Conservation (phyloP, 2,888 invertebrate genomes). For the Blera fallax region DNA sequence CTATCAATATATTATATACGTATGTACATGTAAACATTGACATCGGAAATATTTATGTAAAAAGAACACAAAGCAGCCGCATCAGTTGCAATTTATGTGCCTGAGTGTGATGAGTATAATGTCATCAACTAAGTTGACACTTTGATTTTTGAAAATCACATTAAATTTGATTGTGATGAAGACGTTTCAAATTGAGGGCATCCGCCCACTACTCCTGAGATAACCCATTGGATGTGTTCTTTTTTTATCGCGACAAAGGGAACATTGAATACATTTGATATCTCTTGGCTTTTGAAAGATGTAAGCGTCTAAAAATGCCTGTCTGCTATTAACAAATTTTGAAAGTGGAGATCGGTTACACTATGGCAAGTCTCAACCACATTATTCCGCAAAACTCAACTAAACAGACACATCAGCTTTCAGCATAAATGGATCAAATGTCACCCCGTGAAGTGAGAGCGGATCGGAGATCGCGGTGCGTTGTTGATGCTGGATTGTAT, state of each 20-base stretch:
- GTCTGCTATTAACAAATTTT: slow-evolving; percentile 2
- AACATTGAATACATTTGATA: slow-evolving; percentile 8
- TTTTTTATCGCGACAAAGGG: neutral
- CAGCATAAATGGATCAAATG: slow-evolving; percentile 57
- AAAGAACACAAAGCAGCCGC: slow-evolving; percentile 8
- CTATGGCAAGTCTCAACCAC: slow-evolving; percentile 19
- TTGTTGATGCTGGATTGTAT: slow-evolving; percentile 14
- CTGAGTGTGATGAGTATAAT: neutral
- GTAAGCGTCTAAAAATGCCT: neutral
- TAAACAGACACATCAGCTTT: slow-evolving; percentile 34
- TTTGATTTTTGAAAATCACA: slow-evolving; percentile 11
- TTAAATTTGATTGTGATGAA: slow-evolving; percentile 35
- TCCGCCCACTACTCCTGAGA: slow-evolving; percentile 1
- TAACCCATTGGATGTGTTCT: neutral
- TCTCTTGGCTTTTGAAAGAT: neutral
- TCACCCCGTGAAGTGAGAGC: slow-evolving; percentile 20
- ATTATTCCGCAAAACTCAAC: slow-evolving; percentile 33
- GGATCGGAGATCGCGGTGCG: neutral
- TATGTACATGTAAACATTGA: too few relatives aligned
- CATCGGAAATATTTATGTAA: slow-evolving; percentile 7
- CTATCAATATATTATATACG: too few relatives aligned
- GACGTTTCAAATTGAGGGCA: slow-evolving; percentile 14
- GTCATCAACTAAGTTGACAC: neutral
- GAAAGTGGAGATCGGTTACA: slow-evolving; percentile 42
- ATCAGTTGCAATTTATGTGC: neutral